Conservation (phyloP, 2,797 vertebrate species). For the Rhincodon typus region DNA sequence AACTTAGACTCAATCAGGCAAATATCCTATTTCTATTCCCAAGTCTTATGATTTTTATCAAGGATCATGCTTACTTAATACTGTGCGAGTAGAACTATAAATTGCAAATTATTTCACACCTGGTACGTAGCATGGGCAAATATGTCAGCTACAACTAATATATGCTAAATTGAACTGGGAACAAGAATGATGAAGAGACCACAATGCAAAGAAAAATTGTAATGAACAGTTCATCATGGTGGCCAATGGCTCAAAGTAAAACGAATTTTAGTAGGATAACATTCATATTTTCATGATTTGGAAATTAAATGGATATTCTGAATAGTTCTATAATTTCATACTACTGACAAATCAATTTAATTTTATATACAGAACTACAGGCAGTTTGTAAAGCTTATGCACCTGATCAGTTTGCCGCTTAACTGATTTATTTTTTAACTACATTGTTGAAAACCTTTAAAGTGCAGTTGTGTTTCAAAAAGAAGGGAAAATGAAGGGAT, state of each 20-base stretch:
- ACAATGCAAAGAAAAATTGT: neutral
- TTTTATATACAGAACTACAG: neutral
- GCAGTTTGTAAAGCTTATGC: neutral
- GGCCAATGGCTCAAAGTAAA: neutral
- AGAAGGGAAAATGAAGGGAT: neutral
- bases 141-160: neutral
- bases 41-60: neutral
- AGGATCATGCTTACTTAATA: neutral
- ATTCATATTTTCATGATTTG: neutral
- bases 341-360: neutral
- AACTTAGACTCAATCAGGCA: too few relatives aligned
- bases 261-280: neutral
- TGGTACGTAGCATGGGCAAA: neutral
- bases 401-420: neutral
- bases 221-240: neutral
- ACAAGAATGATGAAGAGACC: neutral
- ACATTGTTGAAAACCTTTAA: neutral
- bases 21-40: too few relatives aligned
- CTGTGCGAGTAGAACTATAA: too few relatives aligned
- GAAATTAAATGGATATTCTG: neutral
- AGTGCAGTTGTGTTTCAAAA: neutral
- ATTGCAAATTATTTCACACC: neutral
- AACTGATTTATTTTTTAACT: neutral
- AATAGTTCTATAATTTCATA: too few relatives aligned
- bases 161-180: neutral